Conservation (phyloP, 2,888 invertebrate species). For the Euspilapteryx auroguttella region DNA sequence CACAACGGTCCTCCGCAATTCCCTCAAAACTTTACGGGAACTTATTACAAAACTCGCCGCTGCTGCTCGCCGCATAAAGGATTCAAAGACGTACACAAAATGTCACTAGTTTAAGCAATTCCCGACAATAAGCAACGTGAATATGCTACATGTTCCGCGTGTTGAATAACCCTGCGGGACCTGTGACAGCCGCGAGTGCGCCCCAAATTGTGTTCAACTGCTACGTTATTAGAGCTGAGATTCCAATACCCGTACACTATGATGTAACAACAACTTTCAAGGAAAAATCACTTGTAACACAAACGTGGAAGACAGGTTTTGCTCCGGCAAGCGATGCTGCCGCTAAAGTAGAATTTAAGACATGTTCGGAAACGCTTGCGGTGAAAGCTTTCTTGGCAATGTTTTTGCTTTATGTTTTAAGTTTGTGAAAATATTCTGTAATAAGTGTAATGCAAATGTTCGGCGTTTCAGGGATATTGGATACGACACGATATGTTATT, state of each 20-base stretch:
- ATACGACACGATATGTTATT: no score
- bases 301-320: no score
- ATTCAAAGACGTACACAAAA: conserved; percentile 4
- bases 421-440: no score
- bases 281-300: no score
- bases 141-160: conserved; percentile 23
- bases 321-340: no score
- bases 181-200: conserved; percentile 17
- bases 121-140: conserved; percentile 32
- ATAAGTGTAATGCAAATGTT: no score
- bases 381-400: conserved; percentile 48
- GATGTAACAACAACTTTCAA: no score
- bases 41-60: conserved; percentile 4
- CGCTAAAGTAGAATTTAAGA: conserved; percentile 39
- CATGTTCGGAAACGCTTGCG: conserved; percentile 40
- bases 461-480: no score
- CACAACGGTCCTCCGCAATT: background rate
- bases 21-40: no score
- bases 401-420: conserved; percentile 36
- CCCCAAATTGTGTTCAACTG: no score
- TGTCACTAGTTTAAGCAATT: conserved; percentile 19
- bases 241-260: no score
- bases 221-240: no score
- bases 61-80: conserved; percentile 3
- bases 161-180: conserved; percentile 23